A percentile compares a stretch with the other conserved stretches of the same genome.
Conservation (phyloP, 30 jellyfish, hydroid and myxozoan species). For the Mastigias papua region DNA sequence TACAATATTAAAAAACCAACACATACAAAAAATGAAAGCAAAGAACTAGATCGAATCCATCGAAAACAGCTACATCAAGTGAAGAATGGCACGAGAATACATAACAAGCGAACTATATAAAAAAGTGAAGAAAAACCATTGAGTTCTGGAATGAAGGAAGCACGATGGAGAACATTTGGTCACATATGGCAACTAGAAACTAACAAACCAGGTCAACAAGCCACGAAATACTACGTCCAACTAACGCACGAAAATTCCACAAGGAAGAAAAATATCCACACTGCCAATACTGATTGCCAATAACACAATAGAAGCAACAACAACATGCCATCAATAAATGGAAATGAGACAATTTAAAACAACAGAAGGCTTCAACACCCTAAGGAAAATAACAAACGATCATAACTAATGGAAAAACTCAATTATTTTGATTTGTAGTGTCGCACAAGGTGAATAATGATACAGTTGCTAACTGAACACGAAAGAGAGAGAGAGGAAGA, state of each 20-base stretch:
- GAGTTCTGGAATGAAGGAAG: too few relatives aligned
- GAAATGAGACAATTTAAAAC: neutral
- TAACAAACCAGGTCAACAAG: too few relatives aligned
- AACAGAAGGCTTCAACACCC: slow-evolving; percentile 3
- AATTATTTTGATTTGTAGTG: too few relatives aligned
- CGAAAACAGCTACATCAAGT: slow-evolving; percentile 27
- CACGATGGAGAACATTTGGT: too few relatives aligned
- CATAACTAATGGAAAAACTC: too few relatives aligned
- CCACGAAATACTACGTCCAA: slow-evolving; percentile 26
- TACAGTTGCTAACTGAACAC: too few relatives aligned
- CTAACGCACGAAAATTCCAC: slow-evolving; percentile 12
- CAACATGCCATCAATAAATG: slow-evolving; percentile 4
- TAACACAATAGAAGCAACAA: slow-evolving; percentile 36
- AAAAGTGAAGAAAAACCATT: slow-evolving; percentile 6
- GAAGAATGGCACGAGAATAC: slow-evolving; percentile 23
- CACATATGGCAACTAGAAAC: slow-evolving; percentile 6
- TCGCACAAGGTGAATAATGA: too few relatives aligned
- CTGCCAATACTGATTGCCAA: slow-evolving; percentile 55
- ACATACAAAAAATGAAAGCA: too few relatives aligned
- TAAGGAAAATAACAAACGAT: too few relatives aligned
- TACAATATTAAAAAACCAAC: slow-evolving; percentile 38
- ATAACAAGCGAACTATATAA: slow-evolving; percentile 22
- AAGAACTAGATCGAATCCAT: slow-evolving; percentile 3
- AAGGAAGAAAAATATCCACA: slow-evolving; percentile 36
- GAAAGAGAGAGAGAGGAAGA: too few relatives aligned